Conservation (phyloP, 2,113 vertebrate genomes). For the Erythrocercus mccallii region DNA sequence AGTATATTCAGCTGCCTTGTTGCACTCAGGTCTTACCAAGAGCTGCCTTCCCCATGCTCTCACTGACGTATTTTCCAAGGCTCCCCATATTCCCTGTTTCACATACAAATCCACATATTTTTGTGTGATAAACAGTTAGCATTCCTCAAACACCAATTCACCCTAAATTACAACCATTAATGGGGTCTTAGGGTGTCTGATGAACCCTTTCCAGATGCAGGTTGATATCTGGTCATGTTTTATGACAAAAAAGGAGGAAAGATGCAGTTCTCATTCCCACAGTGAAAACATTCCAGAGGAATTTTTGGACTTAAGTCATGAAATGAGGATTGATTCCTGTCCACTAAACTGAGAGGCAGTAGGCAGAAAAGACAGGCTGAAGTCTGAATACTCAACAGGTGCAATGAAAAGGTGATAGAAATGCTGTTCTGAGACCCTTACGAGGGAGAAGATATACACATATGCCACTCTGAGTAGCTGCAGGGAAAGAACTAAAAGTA, state of each 20-base stretch:
- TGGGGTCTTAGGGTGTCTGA: not conserved
- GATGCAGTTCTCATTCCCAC: not conserved
- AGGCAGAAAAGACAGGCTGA: not conserved
- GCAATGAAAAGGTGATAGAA: not conserved
- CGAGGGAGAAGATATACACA: not conserved
- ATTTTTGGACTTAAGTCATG: not conserved
- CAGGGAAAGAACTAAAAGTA: not conserved
- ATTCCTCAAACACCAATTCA: not conserved
- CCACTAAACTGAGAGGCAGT: not conserved
- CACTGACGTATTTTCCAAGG: rapidly evolving
- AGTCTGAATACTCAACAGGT: not conserved
- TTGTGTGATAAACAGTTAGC: not conserved
- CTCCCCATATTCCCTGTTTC: not conserved
- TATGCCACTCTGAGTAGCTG: not conserved
- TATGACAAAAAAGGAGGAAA: not conserved
- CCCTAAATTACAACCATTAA: not conserved
- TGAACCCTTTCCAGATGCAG: not conserved
- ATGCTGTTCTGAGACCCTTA: not conserved
- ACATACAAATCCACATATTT: not conserved
- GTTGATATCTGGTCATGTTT: not conserved
- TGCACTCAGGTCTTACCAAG: not conserved
- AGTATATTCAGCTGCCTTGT: not conserved
- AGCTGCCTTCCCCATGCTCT: not conserved
- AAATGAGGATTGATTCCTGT: not conserved
- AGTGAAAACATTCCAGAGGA: not conserved